phyloP scores from a whole-genome alignment of 2,888 invertebrate species.

The Coenonympha glycerion region DNA sequence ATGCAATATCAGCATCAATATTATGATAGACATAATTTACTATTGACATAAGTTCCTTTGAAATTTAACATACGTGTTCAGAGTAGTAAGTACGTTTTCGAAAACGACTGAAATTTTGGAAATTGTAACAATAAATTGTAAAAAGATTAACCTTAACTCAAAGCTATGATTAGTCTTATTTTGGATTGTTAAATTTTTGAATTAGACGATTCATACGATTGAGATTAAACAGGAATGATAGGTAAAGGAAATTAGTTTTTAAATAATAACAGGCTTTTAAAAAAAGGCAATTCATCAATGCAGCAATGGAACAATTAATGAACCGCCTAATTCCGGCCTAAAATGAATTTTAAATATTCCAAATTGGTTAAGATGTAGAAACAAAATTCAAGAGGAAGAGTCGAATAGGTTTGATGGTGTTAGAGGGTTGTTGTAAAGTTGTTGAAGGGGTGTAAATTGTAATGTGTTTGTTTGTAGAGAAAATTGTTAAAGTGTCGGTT shows the following conservation, averaged over 20 bases:
- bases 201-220: not conserved
- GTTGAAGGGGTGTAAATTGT: slow-evolving; percentile 39
- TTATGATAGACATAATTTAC: slow-evolving; percentile 22
- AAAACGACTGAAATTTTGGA: slow-evolving; percentile 26
- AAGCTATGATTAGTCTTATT: slow-evolving; percentile 11
- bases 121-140: slow-evolving; percentile 19
- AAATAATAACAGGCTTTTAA: not conserved
- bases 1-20: slow-evolving; percentile 25
- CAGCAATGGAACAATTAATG: not conserved
- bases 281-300: not conserved
- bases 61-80: slow-evolving; percentile 22
- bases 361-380: slow-evolving; percentile 25
- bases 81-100: slow-evolving; percentile 26
- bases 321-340: not conserved
- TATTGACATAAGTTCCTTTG: slow-evolving; percentile 24
- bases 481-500: slow-evolving; percentile 39
- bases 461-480: slow-evolving; percentile 51
- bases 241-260: too few relatives aligned
- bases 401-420: slow-evolving; percentile 40
- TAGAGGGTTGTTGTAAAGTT: slow-evolving; percentile 27
- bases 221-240: too few relatives aligned
- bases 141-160: slow-evolving; percentile 10
- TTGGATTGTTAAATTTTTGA: slow-evolving; percentile 14
- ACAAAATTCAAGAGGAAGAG: slow-evolving; percentile 28
- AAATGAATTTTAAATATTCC: slow-evolving; percentile 21